Evolutionary conservation across 2,888 invertebrate genomes (phyloP).

Genomic region (Glaucopsyche alexis): DNA sequence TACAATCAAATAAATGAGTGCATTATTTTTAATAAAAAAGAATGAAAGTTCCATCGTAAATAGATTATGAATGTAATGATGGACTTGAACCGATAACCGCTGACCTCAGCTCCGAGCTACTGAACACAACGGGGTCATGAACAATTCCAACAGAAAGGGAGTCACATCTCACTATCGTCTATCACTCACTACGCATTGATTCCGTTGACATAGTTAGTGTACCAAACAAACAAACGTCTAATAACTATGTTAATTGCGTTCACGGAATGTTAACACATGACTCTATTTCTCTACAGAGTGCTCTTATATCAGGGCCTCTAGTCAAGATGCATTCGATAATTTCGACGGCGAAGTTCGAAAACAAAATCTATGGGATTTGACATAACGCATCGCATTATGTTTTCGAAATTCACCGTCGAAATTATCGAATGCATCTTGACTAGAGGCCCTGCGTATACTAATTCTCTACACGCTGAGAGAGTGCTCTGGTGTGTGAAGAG

Average conservation of each 20-base stretch:
- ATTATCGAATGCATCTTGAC: no score
- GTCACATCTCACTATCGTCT: background rate
- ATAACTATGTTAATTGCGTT: background rate
- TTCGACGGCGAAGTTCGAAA: no score
- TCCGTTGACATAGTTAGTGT: background rate
- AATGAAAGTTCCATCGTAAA: background rate
- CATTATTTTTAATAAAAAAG: background rate
- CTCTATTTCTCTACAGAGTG: no score
- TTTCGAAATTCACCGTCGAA: no score
- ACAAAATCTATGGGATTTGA: no score
- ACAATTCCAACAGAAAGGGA: conserved; percentile 11
- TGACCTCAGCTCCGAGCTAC: background rate
- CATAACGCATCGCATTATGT: no score
- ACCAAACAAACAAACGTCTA: conserved; percentile 1
- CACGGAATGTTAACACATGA: background rate
- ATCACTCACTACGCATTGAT: background rate
- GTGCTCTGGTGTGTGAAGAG: background rate
- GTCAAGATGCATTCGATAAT: no score
- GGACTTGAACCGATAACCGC: background rate
- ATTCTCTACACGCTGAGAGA: background rate
- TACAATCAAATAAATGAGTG: background rate
- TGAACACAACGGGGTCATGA: background rate
- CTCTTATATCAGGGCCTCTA: no score
- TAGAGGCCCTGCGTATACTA: no score
- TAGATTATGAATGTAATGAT: background rate